Base-by-base conservation (phyloP, 2,797 vertebrate genomes). In the Tympanoctomys barrerae region DNA sequence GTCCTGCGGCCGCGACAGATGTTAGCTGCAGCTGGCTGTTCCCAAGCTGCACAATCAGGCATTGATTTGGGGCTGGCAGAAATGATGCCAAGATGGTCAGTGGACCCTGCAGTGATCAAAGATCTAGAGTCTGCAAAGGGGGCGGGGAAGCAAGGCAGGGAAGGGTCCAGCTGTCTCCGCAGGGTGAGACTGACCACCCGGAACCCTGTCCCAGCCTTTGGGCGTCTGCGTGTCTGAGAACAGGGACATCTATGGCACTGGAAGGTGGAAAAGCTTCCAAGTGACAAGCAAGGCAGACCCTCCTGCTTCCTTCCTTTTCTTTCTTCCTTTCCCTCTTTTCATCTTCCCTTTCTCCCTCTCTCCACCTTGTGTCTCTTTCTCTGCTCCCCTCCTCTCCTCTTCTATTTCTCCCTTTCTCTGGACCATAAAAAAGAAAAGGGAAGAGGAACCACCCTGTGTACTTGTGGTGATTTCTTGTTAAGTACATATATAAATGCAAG, bases 391-490 rank as follows among this genome's bases (percentile, higher is more conserved):
- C 22, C 8, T 3, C 36, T 12, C 14, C 33, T 7, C 19, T 59
- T 91, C 46, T 83, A 68, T 94, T 87, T 96, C 96, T 95, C 79
- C 85, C 87, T 93, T 89, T 97, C 93, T 87, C 90, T 79, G 77
- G 86, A 80, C 66, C 91, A 92, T 87, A 86, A 70, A 89, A 94
- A 93, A 46, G 84, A 95, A 95, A 98, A 97, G 92, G 96, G 96
- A 98, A 98, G 97, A 96, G 95, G 97, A 97, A 98, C 94, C 90
- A 46, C 90, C 89, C 84, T 92, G 31, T 62, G 71, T 85, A 94
- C 96, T 79, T 93, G 91, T 95, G 90, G 96, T 94, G 95, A 97
- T 89, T 98, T 98, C 96, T 97, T 94, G 96, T 81, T 97, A 97
- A 98, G 81, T 89, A 92, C 79, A 94, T 95, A 90, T 97, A 97